Base-by-base conservation (phyloP, 2,113 vertebrate species). In the Toxostoma redivivum region DNA sequence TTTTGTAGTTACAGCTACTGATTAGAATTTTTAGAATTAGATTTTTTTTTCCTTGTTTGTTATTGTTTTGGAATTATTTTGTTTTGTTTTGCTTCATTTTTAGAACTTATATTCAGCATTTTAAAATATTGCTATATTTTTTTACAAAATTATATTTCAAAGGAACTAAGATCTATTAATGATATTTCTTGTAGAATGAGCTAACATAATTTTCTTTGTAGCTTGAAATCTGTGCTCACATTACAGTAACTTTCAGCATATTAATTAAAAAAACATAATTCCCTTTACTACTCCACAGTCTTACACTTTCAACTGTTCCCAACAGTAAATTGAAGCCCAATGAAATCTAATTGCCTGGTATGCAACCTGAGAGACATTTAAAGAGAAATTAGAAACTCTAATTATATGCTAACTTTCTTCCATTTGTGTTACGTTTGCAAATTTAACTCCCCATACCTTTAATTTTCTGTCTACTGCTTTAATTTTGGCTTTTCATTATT, bases 351-450 rank as follows among this genome's bases (percentile, higher is more conserved):
- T 95, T 95, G 69, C 64, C 38, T 86, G 38, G 35, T 90, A 76
- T 17, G 30, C 90, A 96, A 97, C 62, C 58, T 97, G 73, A 91
- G 77, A 96, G 80, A 95, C 72, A 95, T 95, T 97, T 96, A 70
- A 93, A 95, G 88, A 93, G 53, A 95, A 97, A 97, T 96, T 95
- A 94, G 94, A 95, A 97, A 94, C 76, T 90, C 91, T 94, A 98
- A 97, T 97, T 92, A 97, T 92, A 91, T 97, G 35, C 47, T 88
- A 94, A 95, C 69, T 94, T 98, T 83, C 91, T 44, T 86, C 92
- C 86, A 94, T 95, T 97, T 97, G 84, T 47, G 37, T 97, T 97
- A 81, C 25, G 22, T 90, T 91, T 94, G 44, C 84, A 92, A 93
- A 97, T 97, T 97, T 91, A 93, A 84, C 86, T 88, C 93, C 74